A percentile compares a stretch with the other conserved stretches of the same genome.
phyloP scores from a whole-genome alignment of 2,113 vertebrate species.

The Gymnarchus niloticus region DNA sequence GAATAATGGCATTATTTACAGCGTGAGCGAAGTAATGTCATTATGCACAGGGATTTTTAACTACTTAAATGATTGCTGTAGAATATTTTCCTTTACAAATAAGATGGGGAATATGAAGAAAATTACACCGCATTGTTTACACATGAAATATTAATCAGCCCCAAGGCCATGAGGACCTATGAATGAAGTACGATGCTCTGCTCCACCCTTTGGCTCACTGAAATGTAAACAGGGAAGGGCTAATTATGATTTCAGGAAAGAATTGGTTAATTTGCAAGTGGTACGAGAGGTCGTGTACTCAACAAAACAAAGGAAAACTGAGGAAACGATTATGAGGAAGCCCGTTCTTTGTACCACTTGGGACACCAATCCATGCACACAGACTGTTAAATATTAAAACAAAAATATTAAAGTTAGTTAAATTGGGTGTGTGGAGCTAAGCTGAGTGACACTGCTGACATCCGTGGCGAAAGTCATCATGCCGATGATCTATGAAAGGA shows the following conservation, averaged over 20 bases:
- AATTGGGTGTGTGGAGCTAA: background rate
- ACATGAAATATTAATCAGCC: slow-evolving; percentile 25
- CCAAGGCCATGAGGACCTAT: background rate
- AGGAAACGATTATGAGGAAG: background rate
- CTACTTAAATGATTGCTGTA: slow-evolving; percentile 12
- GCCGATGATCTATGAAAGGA: background rate
- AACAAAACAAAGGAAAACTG: background rate
- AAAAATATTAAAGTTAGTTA: background rate
- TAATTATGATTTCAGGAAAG: slow-evolving; percentile 4
- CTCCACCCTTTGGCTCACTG: background rate
- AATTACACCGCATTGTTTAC: background rate
- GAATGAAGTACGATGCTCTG: background rate
- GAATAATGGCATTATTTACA: background rate
- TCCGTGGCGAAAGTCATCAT: background rate
- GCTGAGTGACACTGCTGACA: background rate
- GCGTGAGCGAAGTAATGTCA: background rate
- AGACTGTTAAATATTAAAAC: background rate
- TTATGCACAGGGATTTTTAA: background rate
- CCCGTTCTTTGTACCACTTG: too few relatives aligned
- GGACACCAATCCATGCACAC: background rate
- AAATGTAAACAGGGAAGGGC: background rate
- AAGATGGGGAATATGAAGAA: background rate
- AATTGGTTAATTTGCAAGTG: background rate
- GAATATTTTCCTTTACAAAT: slow-evolving; percentile 22
- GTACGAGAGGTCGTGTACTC: background rate